Percentiles rank a stretch among this genome's conserved stretches.
phyloP scores from a whole-genome alignment of 1,140 invertebrate genomes.

The Zaprionus ghesquierei region DNA sequence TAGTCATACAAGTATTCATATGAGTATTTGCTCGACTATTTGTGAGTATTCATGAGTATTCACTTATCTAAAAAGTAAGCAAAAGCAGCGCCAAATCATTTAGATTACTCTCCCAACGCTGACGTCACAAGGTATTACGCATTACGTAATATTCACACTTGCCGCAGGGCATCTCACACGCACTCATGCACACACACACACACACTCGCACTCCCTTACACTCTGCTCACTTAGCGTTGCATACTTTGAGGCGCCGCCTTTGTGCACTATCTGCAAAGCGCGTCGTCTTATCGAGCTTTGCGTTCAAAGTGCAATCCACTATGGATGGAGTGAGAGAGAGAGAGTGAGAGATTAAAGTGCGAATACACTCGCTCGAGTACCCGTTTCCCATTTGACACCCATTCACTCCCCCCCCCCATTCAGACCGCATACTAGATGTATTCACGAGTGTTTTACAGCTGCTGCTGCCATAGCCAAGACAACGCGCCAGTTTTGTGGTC shows the following conservation, averaged over 20 bases:
- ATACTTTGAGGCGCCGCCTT: constrained; percentile 28
- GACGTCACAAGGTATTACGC: constrained; percentile 6
- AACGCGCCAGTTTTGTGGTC: constrained; percentile 25
- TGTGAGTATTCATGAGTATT: too few species aligned
- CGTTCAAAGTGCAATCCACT: constrained; percentile 40
- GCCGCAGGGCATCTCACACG: not conserved
- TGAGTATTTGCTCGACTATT: too few species aligned
- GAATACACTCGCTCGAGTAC: not conserved
- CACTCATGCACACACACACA: not conserved
- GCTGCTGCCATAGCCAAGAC: constrained; percentile 19
- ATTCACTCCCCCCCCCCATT: too few species aligned
- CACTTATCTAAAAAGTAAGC: too few species aligned
- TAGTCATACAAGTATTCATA: too few species aligned
- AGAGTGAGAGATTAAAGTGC: not conserved
- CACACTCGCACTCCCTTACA: not conserved
- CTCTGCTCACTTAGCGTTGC: not conserved
- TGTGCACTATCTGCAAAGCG: not conserved
- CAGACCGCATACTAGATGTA: not conserved
- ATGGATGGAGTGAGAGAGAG: not conserved
- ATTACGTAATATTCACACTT: constrained; percentile 2
- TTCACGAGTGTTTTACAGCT: constrained; percentile 13
- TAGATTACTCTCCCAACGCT: not conserved
- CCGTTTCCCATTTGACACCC: too few species aligned
- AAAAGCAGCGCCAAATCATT: too few species aligned
- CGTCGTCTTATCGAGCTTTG: constrained; percentile 15